These are phyloP conservation scores for Aleiodes leptofemur DNA, from an alignment of 2,888 invertebrate species.

Conservation along the genomic window DNA sequence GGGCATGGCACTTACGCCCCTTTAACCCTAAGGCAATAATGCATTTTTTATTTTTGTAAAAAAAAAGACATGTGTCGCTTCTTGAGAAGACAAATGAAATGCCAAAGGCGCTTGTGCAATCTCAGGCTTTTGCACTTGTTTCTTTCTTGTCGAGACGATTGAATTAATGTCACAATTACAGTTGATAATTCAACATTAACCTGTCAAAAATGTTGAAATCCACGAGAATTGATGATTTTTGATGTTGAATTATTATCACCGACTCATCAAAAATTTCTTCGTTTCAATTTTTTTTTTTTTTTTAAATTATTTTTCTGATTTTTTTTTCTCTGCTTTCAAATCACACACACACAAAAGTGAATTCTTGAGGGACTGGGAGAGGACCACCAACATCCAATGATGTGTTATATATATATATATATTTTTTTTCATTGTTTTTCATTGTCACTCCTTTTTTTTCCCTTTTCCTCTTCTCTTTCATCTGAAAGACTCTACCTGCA, in stretches of 20 bases:
- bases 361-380: too few relatives aligned
- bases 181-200: constrained; percentile 43
- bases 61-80: constrained; percentile 1
- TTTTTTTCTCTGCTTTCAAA: too few relatives aligned
- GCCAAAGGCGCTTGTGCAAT: constrained; percentile 42
- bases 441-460: neutral
- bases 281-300: too few relatives aligned
- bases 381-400: neutral
- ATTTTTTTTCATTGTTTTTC: neutral
- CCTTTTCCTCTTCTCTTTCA: too few relatives aligned
- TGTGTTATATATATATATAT: neutral
- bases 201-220: constrained; percentile 44
- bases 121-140: constrained; percentile 17
- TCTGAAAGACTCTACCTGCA: too few relatives aligned
- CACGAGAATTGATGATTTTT: constrained; percentile 44
- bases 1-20: too few relatives aligned
- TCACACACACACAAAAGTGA: too few relatives aligned
- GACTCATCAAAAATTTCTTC: too few relatives aligned
- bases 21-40: too few relatives aligned
- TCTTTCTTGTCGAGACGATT: constrained; percentile 36
- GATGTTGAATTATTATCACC: neutral
- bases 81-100: constrained; percentile 33
- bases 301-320: too few relatives aligned
- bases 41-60: constrained; percentile 3
- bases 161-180: constrained; percentile 49